Conservation (phyloP, 2,888 invertebrate species). For the Agrochola lota region DNA sequence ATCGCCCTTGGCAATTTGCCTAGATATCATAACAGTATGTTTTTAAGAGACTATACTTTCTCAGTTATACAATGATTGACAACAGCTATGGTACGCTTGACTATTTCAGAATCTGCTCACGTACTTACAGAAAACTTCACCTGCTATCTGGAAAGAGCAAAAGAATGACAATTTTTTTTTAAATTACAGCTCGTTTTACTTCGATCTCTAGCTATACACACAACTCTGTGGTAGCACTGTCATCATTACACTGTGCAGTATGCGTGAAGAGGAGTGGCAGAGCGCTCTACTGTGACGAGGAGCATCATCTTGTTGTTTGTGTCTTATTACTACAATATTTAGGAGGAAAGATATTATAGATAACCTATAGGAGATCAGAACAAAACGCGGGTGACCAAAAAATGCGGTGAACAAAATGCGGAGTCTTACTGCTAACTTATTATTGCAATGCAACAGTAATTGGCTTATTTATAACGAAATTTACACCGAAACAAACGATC, state of each 20-base stretch:
- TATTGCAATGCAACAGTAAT: not conserved
- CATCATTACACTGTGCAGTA: constrained; percentile 65
- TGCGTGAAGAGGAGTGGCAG: constrained; percentile 68
- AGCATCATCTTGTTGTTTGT: constrained; percentile 42
- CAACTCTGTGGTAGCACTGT: constrained; percentile 36
- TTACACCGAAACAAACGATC: not conserved
- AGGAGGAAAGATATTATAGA: not conserved
- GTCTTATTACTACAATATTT: constrained; percentile 22
- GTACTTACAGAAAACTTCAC: not conserved
- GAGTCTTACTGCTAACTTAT: not conserved
- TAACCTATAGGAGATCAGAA: not conserved
- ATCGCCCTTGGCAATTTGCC: not conserved
- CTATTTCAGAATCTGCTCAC: not conserved
- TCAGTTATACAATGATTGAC: not conserved
- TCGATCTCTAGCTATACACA: not conserved
- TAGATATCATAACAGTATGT: not conserved
- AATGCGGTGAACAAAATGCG: too few relatives aligned
- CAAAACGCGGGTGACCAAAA: not conserved
- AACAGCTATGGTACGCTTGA: not conserved
- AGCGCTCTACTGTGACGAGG: constrained; percentile 67
- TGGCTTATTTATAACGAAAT: not conserved
- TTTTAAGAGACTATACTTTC: not conserved
- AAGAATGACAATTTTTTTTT: not conserved
- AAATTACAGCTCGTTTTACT: constrained; percentile 4
- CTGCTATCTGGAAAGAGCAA: not conserved